Conservation (phyloP, 2,888 invertebrate species). For the Drosophila kambysellisi region DNA sequence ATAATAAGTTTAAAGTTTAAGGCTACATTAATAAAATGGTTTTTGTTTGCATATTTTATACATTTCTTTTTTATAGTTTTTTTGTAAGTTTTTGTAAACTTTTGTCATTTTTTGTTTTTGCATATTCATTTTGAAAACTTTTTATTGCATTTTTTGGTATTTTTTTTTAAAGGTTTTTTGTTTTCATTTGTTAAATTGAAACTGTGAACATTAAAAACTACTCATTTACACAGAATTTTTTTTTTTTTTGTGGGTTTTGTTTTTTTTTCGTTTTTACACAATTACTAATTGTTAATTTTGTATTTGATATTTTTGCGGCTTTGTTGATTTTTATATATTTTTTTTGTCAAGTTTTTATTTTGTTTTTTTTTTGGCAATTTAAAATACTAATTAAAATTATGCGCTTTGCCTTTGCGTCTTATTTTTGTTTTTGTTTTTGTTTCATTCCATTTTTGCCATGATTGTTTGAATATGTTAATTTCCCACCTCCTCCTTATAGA, state of each 20-base stretch:
- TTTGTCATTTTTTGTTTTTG: slow-evolving; percentile 63
- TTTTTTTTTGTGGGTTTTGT: slow-evolving; percentile 33
- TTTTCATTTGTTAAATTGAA: slow-evolving; percentile 64
- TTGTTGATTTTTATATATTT: slow-evolving; percentile 37
- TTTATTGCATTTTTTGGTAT: slow-evolving; percentile 76
- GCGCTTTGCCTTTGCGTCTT: slow-evolving; percentile 58
- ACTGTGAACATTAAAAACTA: slow-evolving; percentile 79
- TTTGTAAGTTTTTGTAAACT: slow-evolving; percentile 36
- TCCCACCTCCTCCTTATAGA: slow-evolving; percentile 13
- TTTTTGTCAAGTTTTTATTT: slow-evolving; percentile 31
- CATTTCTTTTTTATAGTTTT: slow-evolving; percentile 52
- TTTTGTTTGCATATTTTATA: slow-evolving; percentile 54
- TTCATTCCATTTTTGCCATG: slow-evolving; percentile 52
- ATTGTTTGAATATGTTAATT: slow-evolving; percentile 63
- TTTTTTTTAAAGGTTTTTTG: slow-evolving; percentile 42
- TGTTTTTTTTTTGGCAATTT: slow-evolving; percentile 60
- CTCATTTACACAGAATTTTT: slow-evolving; percentile 66
- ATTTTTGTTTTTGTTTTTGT: slow-evolving; percentile 10
- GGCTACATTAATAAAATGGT: slow-evolving; percentile 60
- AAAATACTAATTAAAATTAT: slow-evolving; percentile 78
- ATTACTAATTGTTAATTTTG: slow-evolving; percentile 53
- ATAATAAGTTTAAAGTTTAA: slow-evolving; percentile 34
- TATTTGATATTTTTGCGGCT: slow-evolving; percentile 69
- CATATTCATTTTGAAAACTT: slow-evolving; percentile 69
- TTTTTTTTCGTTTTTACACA: slow-evolving; percentile 53